These are phyloP conservation scores for Agrilus planipennis DNA, from an alignment of 1,140 invertebrate genomes.

Conservation along the genomic window DNA sequence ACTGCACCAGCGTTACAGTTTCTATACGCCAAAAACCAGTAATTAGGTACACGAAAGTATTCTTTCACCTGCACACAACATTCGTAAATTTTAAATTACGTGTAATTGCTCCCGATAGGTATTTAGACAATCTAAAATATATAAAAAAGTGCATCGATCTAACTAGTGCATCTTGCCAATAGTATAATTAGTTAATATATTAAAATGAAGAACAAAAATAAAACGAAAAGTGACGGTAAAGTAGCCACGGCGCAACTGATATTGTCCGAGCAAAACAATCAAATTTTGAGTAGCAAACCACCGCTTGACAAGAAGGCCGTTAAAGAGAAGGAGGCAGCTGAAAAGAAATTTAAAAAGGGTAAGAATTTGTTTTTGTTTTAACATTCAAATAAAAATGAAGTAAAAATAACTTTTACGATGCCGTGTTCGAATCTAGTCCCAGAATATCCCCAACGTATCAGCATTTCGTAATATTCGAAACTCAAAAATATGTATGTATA, in stretches of 20 bases:
- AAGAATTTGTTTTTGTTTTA: conserved; percentile 21
- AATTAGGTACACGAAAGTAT: no score
- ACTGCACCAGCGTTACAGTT: no score
- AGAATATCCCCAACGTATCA: background rate
- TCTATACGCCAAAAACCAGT: no score
- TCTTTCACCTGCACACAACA: no score
- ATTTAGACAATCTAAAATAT: no score
- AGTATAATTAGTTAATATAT: no score
- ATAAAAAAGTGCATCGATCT: no score
- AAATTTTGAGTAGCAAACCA: conserved; percentile 37
- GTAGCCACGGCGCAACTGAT: conserved; percentile 37
- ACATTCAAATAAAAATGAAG: background rate
- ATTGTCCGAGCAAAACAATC: conserved; percentile 39
- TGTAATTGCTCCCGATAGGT: no score
- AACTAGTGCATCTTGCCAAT: no score
- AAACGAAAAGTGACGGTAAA: conserved; percentile 26
- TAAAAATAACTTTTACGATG: background rate
- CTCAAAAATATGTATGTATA: background rate
- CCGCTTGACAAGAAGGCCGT: conserved; percentile 42
- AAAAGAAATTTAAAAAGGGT: conserved; percentile 44
- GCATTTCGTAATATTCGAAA: background rate
- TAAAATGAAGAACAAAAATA: conserved; percentile 18
- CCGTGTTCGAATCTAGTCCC: background rate
- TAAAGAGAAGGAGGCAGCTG: conserved; percentile 39
- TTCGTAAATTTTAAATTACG: no score